phyloP scores from a whole-genome alignment of 2,797 vertebrate genomes.

The Notoglanidium macrostoma region DNA sequence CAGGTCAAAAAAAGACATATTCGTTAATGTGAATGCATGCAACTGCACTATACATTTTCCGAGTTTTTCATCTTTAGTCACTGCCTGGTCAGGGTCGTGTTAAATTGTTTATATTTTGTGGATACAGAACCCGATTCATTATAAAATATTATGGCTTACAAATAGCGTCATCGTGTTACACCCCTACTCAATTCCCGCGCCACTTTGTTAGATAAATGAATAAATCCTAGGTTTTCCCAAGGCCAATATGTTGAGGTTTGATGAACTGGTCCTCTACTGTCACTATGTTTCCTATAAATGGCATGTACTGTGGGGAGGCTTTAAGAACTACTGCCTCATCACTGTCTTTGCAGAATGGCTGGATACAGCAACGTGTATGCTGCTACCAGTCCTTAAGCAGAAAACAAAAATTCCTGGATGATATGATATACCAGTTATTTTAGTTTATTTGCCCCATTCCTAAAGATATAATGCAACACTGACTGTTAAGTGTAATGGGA shows the following conservation, averaged over 20 bases:
- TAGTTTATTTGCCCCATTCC: not conserved
- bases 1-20: not conserved
- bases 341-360: constrained; percentile 24
- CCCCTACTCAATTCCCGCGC: not conserved
- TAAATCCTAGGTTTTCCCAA: constrained; percentile 20
- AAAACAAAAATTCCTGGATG: not conserved
- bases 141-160: not conserved
- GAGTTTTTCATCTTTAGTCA: not conserved
- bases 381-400: constrained; percentile 20
- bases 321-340: constrained; percentile 38
- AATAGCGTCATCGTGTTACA: not conserved
- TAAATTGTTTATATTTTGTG: not conserved
- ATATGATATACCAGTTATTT: constrained; percentile 11
- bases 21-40: not conserved
- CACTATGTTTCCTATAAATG: constrained; percentile 3
- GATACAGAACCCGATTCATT: not conserved
- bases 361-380: constrained; percentile 25
- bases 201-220: not conserved
- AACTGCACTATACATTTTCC: not conserved
- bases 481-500: constrained; percentile 40
- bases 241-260: not conserved
- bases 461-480: constrained; percentile 26
- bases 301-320: constrained; percentile 25
- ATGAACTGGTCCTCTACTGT: constrained; percentile 20
- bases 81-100: not conserved